Evolutionary conservation across 2,888 invertebrate species (phyloP).

Genomic region (Morpho achilles): DNA sequence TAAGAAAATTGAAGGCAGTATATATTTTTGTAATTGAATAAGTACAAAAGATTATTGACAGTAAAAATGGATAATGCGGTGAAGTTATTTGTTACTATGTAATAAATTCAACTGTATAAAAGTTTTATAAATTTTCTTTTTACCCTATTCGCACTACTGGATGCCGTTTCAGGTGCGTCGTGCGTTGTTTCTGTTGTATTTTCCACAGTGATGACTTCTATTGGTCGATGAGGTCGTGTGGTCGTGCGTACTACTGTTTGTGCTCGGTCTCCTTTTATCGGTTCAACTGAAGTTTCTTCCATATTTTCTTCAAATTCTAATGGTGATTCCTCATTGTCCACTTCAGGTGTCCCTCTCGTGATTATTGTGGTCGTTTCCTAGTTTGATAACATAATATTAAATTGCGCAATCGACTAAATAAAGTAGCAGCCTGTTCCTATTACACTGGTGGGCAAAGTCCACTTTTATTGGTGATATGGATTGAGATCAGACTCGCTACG

Average conservation of each 20-base stretch:
- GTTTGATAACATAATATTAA: background rate
- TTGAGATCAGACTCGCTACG: too few species aligned
- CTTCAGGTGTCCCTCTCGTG: conserved; percentile 53
- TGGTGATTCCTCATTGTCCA: conserved; percentile 55
- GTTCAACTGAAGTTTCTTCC: conserved; percentile 7
- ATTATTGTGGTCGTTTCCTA: conserved; percentile 57
- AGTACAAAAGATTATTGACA: too few species aligned
- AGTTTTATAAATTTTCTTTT: conserved; percentile 26
- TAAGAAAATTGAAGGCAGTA: too few species aligned
- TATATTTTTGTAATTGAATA: too few species aligned
- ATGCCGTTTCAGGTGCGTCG: conserved; percentile 79
- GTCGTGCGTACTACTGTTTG: conserved; percentile 51
- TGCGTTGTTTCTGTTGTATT: conserved; percentile 63
- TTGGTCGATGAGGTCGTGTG: conserved; percentile 57
- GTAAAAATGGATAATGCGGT: too few species aligned
- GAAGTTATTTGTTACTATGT: too few species aligned
- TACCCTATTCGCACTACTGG: conserved; percentile 82
- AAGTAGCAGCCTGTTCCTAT: too few species aligned
- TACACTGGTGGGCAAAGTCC: too few species aligned
- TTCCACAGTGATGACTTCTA: conserved; percentile 80
- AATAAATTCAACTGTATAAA: background rate
- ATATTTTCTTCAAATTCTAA: conserved; percentile 19
- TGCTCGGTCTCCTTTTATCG: conserved; percentile 25
- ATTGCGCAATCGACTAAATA: too few species aligned
- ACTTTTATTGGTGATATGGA: too few species aligned